These are phyloP conservation scores for Leptestheria dahalacensis DNA, from an alignment of 1,140 invertebrate genomes.

Conservation along the genomic window DNA sequence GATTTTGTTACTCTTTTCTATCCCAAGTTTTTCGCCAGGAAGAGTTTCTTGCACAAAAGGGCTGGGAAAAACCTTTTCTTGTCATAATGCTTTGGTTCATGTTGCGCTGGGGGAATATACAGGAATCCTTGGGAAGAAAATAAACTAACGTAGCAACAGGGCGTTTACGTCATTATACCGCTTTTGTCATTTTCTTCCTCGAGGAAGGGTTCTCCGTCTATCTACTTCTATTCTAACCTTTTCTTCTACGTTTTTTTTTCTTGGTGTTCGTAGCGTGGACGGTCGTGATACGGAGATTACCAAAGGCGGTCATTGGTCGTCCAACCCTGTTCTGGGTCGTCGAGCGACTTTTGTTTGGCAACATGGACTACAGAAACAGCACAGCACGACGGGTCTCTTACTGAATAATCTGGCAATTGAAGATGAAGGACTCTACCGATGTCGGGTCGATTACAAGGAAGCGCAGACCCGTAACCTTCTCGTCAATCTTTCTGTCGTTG, in stretches of 20 bases:
- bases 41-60: no score
- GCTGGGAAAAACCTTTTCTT: no score
- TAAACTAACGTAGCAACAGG: no score
- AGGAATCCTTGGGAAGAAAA: no score
- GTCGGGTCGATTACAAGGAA: slow-evolving; percentile 13
- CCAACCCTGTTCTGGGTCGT: slow-evolving; percentile 10
- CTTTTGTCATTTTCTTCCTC: no score
- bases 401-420: slow-evolving; percentile 9
- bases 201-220: no score
- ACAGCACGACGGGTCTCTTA: background rate
- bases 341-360: slow-evolving; percentile 9
- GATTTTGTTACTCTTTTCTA: no score
- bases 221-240: background rate
- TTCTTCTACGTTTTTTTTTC: slow-evolving; percentile 1
- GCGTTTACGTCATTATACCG: no score
- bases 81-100: no score
- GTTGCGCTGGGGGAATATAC: no score
- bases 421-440: slow-evolving; percentile 12
- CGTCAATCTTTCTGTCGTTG: slow-evolving; percentile 10
- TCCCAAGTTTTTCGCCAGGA: no score
- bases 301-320: slow-evolving; percentile 12
- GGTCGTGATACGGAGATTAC: slow-evolving; percentile 6
- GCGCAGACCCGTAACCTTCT: slow-evolving; percentile 12
- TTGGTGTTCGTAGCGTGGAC: slow-evolving; percentile 12
- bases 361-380: background rate